These are phyloP conservation scores for Eupithecia insigniata DNA, from an alignment of 2,888 invertebrate species.

Conservation along the genomic window DNA sequence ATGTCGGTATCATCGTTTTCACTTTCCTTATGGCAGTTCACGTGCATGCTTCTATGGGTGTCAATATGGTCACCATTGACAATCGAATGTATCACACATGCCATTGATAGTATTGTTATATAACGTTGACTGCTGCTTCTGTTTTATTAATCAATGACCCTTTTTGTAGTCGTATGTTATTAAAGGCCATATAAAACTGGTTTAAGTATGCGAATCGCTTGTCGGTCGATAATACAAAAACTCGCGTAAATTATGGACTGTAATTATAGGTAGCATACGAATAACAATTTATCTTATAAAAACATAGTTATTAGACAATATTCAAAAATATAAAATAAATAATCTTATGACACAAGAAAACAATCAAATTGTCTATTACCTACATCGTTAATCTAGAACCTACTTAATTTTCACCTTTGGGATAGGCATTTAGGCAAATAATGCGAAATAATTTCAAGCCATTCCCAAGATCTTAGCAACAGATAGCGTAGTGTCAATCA, in stretches of 20 bases:
- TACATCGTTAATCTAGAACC: background rate
- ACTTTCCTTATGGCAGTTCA: conserved; percentile 80
- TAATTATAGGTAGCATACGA: background rate
- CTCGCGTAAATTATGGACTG: conserved; percentile 11
- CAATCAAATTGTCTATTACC: background rate
- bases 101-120: conserved; percentile 71
- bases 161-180: conserved; percentile 2
- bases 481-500: conserved; percentile 35
- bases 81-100: conserved; percentile 67
- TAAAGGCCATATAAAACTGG: conserved; percentile 11
- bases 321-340: background rate
- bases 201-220: conserved; percentile 43
- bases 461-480: conserved; percentile 40
- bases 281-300: background rate
- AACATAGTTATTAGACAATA: background rate
- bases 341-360: background rate
- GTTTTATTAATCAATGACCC: conserved; percentile 24
- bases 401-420: background rate
- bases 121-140: conserved; percentile 52
- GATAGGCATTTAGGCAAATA: background rate
- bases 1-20: conserved; percentile 72
- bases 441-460: background rate
- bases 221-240: conserved; percentile 27
- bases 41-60: conserved; percentile 74
- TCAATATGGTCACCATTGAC: conserved; percentile 67